Conservation (phyloP, 1,140 invertebrate species). For the Spodoptera litura region DNA sequence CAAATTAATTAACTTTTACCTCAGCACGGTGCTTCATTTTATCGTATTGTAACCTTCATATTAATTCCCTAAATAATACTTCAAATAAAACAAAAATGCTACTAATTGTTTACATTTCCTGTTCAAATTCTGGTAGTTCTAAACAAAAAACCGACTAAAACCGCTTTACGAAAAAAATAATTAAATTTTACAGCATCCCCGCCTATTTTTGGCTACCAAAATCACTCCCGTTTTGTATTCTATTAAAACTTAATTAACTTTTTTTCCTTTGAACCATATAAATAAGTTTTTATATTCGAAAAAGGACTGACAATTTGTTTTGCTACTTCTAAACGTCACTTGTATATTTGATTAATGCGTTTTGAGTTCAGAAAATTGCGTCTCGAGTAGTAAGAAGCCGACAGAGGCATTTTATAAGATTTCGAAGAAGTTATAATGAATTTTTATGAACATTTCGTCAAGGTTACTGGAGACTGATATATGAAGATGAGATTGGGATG, state of each 20-base stretch:
- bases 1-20: conserved; percentile 22
- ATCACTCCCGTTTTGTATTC: conserved; percentile 82
- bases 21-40: not conserved
- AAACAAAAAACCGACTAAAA: conserved; percentile 79
- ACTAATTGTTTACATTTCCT: conserved; percentile 75
- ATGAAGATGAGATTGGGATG: conserved; percentile 37
- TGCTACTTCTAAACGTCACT: conserved; percentile 84
- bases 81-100: conserved; percentile 51
- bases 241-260: conserved; percentile 86
- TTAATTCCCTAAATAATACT: conserved; percentile 26
- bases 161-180: conserved; percentile 70
- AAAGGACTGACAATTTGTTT: conserved; percentile 81
- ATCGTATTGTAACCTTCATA: no score
- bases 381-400: conserved; percentile 72
- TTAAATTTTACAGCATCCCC: conserved; percentile 83
- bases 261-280: conserved; percentile 75
- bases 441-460: conserved; percentile 44
- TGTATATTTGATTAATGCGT: conserved; percentile 81
- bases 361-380: conserved; percentile 72
- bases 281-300: conserved; percentile 73
- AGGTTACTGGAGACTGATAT: conserved; percentile 42
- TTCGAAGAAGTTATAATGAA: conserved; percentile 50
- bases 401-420: conserved; percentile 58
- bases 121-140: conserved; percentile 61
- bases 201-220: conserved; percentile 86